Evolutionary conservation across 2,797 vertebrate genomes (phyloP), one percentile per base, ranked within the genome.

Genomic region (Strix occidentalis): DNA sequence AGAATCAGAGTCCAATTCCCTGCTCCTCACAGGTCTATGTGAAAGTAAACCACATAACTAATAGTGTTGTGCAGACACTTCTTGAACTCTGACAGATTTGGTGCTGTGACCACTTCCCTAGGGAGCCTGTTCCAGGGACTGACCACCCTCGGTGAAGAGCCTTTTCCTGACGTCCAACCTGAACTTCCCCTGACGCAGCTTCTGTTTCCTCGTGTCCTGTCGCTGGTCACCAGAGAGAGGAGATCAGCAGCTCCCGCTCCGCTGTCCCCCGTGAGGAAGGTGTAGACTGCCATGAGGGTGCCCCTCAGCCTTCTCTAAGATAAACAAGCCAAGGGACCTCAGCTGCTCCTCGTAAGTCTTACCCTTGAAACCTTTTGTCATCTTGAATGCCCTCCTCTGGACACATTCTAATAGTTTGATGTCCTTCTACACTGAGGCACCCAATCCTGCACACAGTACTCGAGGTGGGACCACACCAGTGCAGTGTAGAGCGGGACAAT

Each of bases 391-490:
- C 10, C 11, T 71, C n/a, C 51, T 48, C 41, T 10, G 16, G 13
- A 66, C 29, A 46, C 28, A 65, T 11, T 65, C 21, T 7, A 25
- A 33, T 1, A 33, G 72, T 33, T 2, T 13, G 8, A 83, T 13
- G 17, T 12, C 33, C 6, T 80, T 28, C 43, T 9, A 86, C 4
- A 14, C 1, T 29, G 31, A 17, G 8, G 43, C 6, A 5, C 43
- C 2, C 5, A 41, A 37, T 81, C 23, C 10, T 10, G 9, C 37
- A 33, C 29, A 19, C 13, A 26, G 6, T 10, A 23, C 23, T 31
- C 3, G 0, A 56, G 6, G 14, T 8, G 4, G 29, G 33, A 16
- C 17, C 0, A 0, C 21, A 45, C 13, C 21, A 46, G 16, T 2
- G 8, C 17, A 51, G 46, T 48, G 43, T 1, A 60, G 4, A 41